These are phyloP conservation scores for Eledona agricola DNA, from an alignment of 2,888 invertebrate genomes.

Conservation along the genomic window DNA sequence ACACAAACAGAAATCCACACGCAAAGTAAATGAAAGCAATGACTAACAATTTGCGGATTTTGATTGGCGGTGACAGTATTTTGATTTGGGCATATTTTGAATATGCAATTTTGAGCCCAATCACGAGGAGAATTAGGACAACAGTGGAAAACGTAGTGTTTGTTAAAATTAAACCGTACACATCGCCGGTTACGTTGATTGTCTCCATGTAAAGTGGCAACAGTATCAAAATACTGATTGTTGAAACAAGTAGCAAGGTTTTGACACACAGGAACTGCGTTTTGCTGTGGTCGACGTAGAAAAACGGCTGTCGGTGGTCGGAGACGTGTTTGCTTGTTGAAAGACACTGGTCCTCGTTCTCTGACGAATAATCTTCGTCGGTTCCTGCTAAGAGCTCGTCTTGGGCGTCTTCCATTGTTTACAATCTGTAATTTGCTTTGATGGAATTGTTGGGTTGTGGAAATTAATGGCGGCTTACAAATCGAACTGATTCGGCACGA, in stretches of 20 bases:
- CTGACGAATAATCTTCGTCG: conserved; percentile 59
- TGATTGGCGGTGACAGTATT: conserved; percentile 57
- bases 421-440: too few relatives aligned
- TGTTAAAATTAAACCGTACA: conserved; percentile 55
- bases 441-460: too few relatives aligned
- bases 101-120: conserved; percentile 50
- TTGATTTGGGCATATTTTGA: conserved; percentile 49
- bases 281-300: conserved; percentile 56
- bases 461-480: too few relatives aligned
- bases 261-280: conserved; percentile 63
- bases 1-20: conserved; percentile 64
- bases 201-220: conserved; percentile 65
- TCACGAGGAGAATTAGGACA: conserved; percentile 49
- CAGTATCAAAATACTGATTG: conserved; percentile 64
- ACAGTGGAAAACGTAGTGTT: conserved; percentile 51
- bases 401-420: too few relatives aligned
- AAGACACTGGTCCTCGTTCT: conserved; percentile 56
- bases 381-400: conserved; percentile 58
- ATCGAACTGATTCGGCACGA: too few relatives aligned
- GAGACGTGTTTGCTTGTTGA: conserved; percentile 54
- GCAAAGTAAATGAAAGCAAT: conserved; percentile 62
- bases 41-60: conserved; percentile 60
- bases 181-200: conserved; percentile 55
- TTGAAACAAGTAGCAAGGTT: conserved; percentile 61
- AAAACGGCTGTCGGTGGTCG: conserved; percentile 44